Evolutionary conservation across 2,113 vertebrate genomes (phyloP).

Genomic region (Sinocyclocheilus anshuiensis): DNA sequence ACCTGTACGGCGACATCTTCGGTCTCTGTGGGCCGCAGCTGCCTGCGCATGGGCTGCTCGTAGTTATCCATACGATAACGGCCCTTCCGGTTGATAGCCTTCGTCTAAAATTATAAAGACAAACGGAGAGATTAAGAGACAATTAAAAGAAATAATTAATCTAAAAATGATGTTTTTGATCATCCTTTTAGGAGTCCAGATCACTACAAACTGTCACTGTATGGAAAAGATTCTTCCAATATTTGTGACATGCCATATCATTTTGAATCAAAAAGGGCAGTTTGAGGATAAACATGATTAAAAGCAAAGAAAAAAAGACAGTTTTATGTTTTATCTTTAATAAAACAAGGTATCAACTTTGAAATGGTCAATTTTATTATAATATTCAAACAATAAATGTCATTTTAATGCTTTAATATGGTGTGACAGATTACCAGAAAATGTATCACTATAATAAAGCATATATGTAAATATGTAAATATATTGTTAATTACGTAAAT

Average conservation of each 20-base stretch:
- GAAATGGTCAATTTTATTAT: neutral
- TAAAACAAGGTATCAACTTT: too few species aligned
- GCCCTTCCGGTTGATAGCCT: slow-evolving; percentile 93
- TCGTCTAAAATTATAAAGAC: slow-evolving; percentile 74
- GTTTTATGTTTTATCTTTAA: too few species aligned
- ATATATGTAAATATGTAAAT: too few species aligned
- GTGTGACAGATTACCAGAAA: neutral
- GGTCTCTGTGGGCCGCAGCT: slow-evolving; percentile 78
- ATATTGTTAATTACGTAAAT: too few species aligned
- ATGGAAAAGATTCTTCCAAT: neutral
- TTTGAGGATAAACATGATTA: neutral
- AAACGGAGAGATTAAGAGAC: slow-evolving; percentile 17
- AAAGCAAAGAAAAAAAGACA: too few species aligned
- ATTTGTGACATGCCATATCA: neutral
- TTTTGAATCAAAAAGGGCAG: neutral
- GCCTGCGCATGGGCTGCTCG: slow-evolving; percentile 82
- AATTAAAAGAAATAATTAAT: neutral
- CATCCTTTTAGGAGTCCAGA: neutral
- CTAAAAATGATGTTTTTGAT: neutral
- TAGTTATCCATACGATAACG: slow-evolving; percentile 90
- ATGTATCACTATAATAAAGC: too few species aligned
- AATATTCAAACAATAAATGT: neutral
- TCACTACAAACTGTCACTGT: neutral
- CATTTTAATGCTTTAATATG: neutral
- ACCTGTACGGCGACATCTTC: slow-evolving; percentile 95